A percentile compares a stretch with the other conserved stretches of the same genome.
Evolutionary conservation across 2,888 invertebrate species (phyloP).

Genomic region (Timema cristinae): DNA sequence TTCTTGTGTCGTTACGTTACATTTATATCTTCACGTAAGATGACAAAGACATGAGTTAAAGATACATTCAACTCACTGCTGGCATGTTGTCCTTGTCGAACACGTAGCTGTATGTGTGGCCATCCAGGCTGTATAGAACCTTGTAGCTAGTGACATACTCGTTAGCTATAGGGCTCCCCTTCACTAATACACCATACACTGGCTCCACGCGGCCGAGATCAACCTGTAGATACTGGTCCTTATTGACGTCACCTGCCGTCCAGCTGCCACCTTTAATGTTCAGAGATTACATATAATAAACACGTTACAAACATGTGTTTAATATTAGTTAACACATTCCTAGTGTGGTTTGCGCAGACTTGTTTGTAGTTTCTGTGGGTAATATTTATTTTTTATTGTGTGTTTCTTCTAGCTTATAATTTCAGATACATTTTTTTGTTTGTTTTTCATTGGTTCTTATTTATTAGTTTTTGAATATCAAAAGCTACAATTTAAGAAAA

Average conservation of each 20-base stretch:
- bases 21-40: neutral
- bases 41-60: neutral
- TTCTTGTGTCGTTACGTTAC: too few species aligned
- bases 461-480: too few species aligned
- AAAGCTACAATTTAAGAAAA: too few species aligned
- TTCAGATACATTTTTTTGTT: too few species aligned
- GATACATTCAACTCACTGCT: conserved; percentile 14
- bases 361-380: too few species aligned
- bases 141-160: conserved; percentile 76
- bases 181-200: conserved; percentile 68
- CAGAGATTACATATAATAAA: too few species aligned
- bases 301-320: too few species aligned
- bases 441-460: too few species aligned
- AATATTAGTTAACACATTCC: too few species aligned
- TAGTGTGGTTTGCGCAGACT: too few species aligned
- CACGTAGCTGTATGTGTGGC: conserved; percentile 54
- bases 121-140: conserved; percentile 46
- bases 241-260: conserved; percentile 58
- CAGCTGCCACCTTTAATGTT: conserved; percentile 56
- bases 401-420: too few species aligned
- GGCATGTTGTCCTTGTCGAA: conserved; percentile 47
- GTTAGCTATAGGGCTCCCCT: conserved; percentile 64
- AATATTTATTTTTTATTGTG: too few species aligned
- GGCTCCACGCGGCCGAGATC: conserved; percentile 61
- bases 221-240: conserved; percentile 57